phyloP scores from a whole-genome alignment of 2,888 invertebrate species.

The Philopedon plagiatum region DNA sequence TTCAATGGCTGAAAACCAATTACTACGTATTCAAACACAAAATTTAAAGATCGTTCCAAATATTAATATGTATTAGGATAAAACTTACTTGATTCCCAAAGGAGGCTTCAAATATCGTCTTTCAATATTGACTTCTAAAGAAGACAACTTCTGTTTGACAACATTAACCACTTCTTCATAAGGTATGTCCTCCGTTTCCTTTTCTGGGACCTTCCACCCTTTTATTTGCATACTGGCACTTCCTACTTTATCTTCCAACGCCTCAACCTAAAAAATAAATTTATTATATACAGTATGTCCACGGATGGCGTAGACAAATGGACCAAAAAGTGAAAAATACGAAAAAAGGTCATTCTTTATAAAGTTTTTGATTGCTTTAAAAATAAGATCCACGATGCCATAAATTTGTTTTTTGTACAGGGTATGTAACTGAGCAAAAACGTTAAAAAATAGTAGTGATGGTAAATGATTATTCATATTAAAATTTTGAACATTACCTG shows the following conservation, averaged over 20 bases:
- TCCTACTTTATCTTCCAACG: constrained; percentile 89
- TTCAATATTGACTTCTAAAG: constrained; percentile 92
- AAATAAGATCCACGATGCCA: no score
- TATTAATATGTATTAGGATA: no score
- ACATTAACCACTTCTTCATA: constrained; percentile 72
- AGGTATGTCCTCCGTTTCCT: constrained; percentile 71
- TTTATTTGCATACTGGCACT: constrained; percentile 93
- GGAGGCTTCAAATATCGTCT: constrained; percentile 94
- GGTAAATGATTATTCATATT: no score
- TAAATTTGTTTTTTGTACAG: no score
- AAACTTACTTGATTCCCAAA: constrained; percentile 76
- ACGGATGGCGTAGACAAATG: no score
- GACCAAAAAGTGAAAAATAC: no score
- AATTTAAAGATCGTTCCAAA: no score
- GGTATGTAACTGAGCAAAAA: no score
- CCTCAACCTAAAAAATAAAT: constrained; percentile 76
- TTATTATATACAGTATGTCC: no score
- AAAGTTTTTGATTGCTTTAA: no score
- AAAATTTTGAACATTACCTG: constrained; percentile 71
- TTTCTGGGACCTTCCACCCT: constrained; percentile 84
- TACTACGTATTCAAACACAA: background rate
- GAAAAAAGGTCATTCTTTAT: no score
- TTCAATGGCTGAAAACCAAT: background rate
- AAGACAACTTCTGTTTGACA: constrained; percentile 81
- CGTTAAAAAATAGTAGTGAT: no score